Percentiles rank a stretch among this genome's conserved stretches.
Conservation (phyloP, 1,140 invertebrate genomes). For the Cecropterus lyciades region DNA sequence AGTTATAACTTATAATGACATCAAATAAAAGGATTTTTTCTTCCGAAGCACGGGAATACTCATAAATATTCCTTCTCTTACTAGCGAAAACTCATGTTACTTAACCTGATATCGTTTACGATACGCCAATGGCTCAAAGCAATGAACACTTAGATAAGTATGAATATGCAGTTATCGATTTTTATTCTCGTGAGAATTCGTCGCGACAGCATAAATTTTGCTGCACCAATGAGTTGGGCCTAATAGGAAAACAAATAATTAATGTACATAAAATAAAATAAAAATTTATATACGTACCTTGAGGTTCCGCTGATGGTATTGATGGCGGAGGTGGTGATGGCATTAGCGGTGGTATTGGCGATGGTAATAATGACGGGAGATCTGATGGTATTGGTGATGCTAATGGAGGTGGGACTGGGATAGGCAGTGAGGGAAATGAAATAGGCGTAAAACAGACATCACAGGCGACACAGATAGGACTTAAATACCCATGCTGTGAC, state of each 20-base stretch:
- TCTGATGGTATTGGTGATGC: constrained; percentile 18
- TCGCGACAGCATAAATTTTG: neutral
- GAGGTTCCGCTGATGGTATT: constrained; percentile 20
- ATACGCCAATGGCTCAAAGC: too few relatives aligned
- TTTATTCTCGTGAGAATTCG: too few relatives aligned
- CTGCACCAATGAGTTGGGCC: too few relatives aligned
- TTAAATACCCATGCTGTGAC: constrained; percentile 40
- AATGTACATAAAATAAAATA: neutral
- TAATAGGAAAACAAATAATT: neutral
- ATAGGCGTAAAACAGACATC: constrained; percentile 37
- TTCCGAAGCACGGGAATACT: too few relatives aligned
- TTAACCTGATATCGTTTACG: too few relatives aligned
- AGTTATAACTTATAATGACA: too few relatives aligned
- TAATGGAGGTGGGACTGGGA: neutral
- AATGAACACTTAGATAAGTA: too few relatives aligned
- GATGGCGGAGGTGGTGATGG: constrained; percentile 9
- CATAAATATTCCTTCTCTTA: too few relatives aligned
- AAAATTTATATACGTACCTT: constrained; percentile 36
- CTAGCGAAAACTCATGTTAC: too few relatives aligned
- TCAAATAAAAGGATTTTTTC: too few relatives aligned
- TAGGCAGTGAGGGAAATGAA: constrained; percentile 12
- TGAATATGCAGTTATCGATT: too few relatives aligned
- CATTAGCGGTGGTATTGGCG: constrained; percentile 12
- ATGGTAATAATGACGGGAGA: constrained; percentile 17
- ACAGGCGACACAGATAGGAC: constrained; percentile 56